Base-by-base conservation (phyloP, 2,888 invertebrate genomes). In the Cotesia congregata region DNA sequence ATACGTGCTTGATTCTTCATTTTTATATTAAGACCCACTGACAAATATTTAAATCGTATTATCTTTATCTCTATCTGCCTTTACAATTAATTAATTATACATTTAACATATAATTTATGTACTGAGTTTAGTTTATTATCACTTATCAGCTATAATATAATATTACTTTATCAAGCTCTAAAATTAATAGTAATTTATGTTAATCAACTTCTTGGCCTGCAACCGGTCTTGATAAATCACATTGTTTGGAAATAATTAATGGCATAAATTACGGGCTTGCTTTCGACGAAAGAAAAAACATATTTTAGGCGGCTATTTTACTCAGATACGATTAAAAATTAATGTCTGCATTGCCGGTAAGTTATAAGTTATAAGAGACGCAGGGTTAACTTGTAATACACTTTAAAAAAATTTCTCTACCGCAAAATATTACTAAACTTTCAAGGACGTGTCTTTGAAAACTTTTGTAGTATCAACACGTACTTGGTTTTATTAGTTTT, bases 381-480 rank as follows among this genome's bases (percentile, higher is more conserved):
- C 15, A 62, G 62, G 62, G 62, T 62, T 6, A 62, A 20, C 62
- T 62, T 62, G 62, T 62, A 50, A 7, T 12, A 50, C 7, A 50
- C 7, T 62, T 17, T 62, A 62, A 62, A 62, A 17, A 62, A 62
- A 62, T 3, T 30, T 30, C 30, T 30, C 30, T 30, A 30, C 3
- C 3, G 30, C 30, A 17, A 62, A 17, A 20, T 6, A 17, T n/a
- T 20, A 30, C 30, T 30, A 62, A 62, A 62, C n/a, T 17, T 62
- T 62, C 62, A 62, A 62, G 62, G 62, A 62, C 62, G 62, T 62
- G 62, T 62, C 17, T 17, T 17, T 15, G 15, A 62, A 20, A 15
- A 62, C 30, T 30, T 30, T 30, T 30, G 62, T 62, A 62, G 20
- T 20, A 62, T 62, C 20, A 20, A 20, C 62, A 62, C 9, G 62